phyloP scores from a whole-genome alignment of 2,888 invertebrate genomes.

The Cephus pulcher region DNA sequence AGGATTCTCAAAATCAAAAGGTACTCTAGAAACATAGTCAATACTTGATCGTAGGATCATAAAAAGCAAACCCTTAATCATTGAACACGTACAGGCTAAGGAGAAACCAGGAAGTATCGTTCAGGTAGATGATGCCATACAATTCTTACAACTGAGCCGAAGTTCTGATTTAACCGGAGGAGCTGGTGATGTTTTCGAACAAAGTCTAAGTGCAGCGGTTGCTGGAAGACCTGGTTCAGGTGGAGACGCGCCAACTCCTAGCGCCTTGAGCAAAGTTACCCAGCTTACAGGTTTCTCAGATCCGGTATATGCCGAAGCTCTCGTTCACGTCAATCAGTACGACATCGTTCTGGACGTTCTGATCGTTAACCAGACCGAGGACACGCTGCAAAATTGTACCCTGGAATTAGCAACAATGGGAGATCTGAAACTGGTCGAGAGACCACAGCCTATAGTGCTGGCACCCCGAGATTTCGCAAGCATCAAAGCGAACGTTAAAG shows the following conservation, averaged over 20 bases:
- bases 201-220: constrained; percentile 90
- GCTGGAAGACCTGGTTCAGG: constrained; percentile 72
- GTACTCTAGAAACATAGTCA: constrained; percentile 40
- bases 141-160: constrained; percentile 82
- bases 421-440: constrained; percentile 97
- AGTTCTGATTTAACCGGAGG: constrained; percentile 73
- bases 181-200: constrained; percentile 90
- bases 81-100: constrained; percentile 68
- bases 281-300: constrained; percentile 99
- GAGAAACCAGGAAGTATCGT: constrained; percentile 77
- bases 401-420: constrained; percentile 97
- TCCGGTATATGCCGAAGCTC: constrained; percentile 99
- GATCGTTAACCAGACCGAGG: constrained; percentile 97
- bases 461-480: constrained; percentile 98
- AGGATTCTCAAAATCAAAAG: constrained; percentile 73
- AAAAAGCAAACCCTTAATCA: neutral
- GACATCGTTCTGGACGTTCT: constrained; percentile 98
- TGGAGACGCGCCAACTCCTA: constrained; percentile 70
- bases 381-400: constrained; percentile 97
- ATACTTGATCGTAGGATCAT: neutral
- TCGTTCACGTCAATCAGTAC: constrained; percentile 98
- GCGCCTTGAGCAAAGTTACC: constrained; percentile 82
- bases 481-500: constrained; percentile 98
- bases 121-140: constrained; percentile 89
- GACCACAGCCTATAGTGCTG: constrained; percentile 94